Evolutionary conservation across 2,888 invertebrate species (phyloP).

Genomic region (Thymelicus lineola): DNA sequence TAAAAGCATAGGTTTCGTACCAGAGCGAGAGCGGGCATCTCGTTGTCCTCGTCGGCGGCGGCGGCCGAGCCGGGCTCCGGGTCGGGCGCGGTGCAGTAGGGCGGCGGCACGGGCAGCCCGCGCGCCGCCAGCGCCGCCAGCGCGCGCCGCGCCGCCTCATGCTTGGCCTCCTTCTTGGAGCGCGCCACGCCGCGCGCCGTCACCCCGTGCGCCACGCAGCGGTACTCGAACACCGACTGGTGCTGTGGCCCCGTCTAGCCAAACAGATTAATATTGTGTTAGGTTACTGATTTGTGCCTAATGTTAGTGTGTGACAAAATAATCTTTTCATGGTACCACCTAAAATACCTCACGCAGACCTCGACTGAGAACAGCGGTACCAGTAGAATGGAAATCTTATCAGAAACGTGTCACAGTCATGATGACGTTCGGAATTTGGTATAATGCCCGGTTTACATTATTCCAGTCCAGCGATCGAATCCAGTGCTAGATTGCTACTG

Average conservation of each 20-base stretch:
- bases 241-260: slow-evolving; percentile 69
- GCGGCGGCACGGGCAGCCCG: slow-evolving; percentile 62
- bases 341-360: no score
- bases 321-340: no score
- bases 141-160: slow-evolving; percentile 82
- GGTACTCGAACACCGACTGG: slow-evolving; percentile 72
- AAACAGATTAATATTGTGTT: background rate
- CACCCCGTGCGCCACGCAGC: slow-evolving; percentile 67
- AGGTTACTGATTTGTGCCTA: no score
- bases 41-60: background rate
- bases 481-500: no score
- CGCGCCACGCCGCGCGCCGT: slow-evolving; percentile 74
- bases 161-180: slow-evolving; percentile 85
- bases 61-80: slow-evolving; percentile 13
- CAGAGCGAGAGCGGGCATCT: no score
- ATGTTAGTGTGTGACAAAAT: no score
- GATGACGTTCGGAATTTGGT: background rate
- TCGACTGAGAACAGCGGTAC: no score
- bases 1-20: no score
- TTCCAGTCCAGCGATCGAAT: no score
- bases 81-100: slow-evolving; percentile 47
- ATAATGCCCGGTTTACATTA: no score
- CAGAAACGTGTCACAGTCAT: no score
- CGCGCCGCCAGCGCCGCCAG: slow-evolving; percentile 65
- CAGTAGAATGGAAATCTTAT: no score